phyloP scores from a whole-genome alignment of 2,113 vertebrate genomes.

The Oryzias melastigma region DNA sequence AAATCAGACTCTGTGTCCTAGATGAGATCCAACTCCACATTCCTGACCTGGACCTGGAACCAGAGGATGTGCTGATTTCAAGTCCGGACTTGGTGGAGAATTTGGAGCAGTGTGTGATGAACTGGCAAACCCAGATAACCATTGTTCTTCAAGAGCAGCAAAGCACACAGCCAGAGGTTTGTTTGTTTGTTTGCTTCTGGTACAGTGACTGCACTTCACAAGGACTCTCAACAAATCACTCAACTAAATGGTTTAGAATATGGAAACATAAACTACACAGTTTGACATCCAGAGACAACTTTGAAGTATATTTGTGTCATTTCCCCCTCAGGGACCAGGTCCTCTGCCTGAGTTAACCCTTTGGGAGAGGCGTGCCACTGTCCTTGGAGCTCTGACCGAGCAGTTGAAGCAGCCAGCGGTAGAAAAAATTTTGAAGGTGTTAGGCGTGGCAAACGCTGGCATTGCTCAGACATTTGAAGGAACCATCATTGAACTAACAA shows the following conservation, averaged over 20 bases:
- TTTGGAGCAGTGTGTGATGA: constrained; percentile 82
- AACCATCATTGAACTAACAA: constrained; percentile 77
- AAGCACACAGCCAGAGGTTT: constrained; percentile 86
- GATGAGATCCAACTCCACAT: constrained; percentile 82
- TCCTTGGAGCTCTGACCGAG: constrained; percentile 80
- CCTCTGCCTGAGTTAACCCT: constrained; percentile 87
- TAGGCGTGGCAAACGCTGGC: constrained; percentile 72
- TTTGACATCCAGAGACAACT: neutral
- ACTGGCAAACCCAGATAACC: constrained; percentile 87
- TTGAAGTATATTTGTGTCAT: neutral
- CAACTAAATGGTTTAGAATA: neutral
- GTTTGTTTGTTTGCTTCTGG: neutral
- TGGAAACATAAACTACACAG: neutral
- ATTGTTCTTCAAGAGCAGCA: constrained; percentile 78
- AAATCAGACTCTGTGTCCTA: constrained; percentile 39
- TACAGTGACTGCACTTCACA: neutral
- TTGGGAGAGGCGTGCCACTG: constrained; percentile 83
- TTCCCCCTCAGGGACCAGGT: constrained; percentile 73
- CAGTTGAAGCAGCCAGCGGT: constrained; percentile 82
- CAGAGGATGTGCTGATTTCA: constrained; percentile 65
- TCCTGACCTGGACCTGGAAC: constrained; percentile 79
- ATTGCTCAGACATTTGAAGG: constrained; percentile 74
- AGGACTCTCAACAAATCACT: too few species aligned
- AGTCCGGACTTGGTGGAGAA: constrained; percentile 70
- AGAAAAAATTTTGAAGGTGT: constrained; percentile 80